These are phyloP conservation scores for Spilogale gracilis DNA, from an alignment of 2,113 vertebrate species.

Conservation along the genomic window DNA sequence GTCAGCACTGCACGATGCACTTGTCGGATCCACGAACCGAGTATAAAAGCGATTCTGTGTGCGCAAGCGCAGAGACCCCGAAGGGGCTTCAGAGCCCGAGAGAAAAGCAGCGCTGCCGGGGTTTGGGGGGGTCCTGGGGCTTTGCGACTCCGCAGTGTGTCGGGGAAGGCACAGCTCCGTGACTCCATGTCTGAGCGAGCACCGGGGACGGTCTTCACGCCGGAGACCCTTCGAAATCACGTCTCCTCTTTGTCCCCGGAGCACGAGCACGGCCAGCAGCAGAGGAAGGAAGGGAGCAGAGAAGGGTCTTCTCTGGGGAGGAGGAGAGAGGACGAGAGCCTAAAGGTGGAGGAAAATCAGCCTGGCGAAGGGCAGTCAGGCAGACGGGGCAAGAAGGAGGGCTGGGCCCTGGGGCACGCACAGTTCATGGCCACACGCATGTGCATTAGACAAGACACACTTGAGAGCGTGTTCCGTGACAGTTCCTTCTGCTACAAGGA, in stretches of 20 bases:
- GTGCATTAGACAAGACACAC: rapidly evolving
- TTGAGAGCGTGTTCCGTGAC: neutral
- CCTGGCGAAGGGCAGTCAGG: neutral
- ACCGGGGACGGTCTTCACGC: neutral
- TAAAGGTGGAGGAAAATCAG: neutral
- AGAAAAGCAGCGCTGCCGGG: rapidly evolving
- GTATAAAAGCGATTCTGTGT: neutral
- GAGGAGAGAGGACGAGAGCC: neutral
- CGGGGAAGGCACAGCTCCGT: too few relatives aligned
- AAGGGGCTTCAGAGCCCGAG: neutral
- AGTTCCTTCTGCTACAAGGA: neutral
- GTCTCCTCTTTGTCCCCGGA: rapidly evolving
- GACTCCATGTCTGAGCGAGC: neutral
- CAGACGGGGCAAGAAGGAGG: rapidly evolving
- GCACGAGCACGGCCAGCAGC: rapidly evolving
- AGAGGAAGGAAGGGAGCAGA: neutral
- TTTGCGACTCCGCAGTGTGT: rapidly evolving
- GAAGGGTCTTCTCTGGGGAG: neutral
- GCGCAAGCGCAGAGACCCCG: neutral
- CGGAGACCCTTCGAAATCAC: too few relatives aligned
- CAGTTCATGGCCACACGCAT: rapidly evolving
- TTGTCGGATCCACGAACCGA: neutral
- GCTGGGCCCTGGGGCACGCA: rapidly evolving
- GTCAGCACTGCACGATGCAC: neutral
- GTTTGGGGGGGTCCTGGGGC: rapidly evolving